Evolutionary conservation across 2,888 invertebrate genomes (phyloP), one percentile per base, ranked within the genome.

Genomic region (Luperina nickerlii): DNA sequence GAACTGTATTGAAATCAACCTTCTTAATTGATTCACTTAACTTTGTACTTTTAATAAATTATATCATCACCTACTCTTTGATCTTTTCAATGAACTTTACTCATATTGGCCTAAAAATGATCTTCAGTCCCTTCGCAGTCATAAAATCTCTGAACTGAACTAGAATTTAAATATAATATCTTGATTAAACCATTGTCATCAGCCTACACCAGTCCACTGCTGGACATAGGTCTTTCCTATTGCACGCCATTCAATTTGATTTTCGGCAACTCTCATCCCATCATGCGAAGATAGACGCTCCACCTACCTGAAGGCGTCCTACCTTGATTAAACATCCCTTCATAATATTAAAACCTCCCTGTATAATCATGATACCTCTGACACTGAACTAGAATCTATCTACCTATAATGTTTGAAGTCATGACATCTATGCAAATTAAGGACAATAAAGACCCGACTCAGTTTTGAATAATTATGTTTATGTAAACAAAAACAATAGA

Each of bases 401-500:
- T 18, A 3, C 24, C 48, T 24, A 68, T n/a, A n/a, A 20, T 27
- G 42, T 65, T 68, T 38, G 70, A 75, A 69, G 20, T 60, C 6
- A 42, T 69, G 66, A 48, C 24, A 67, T 70, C 24, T 63, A 79
- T 78, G 62, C 75, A 73, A 81, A 84, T 86, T 65, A 48, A 62
- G 60, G 5, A 63, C 62, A 54, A 18, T 45, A 54, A 66, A 70
- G 68, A 67, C 32, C 60, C 63, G 75, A 74, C 62, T 71, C 68
- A 42, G 57, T 65, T 71, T 73, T 51, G 27, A 54, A 68, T 15
- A 32, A 32, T 32, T 32, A 48, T 69, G 71, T 82, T 69, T 79
- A 62, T 63, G 67, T 81, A 87, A 87, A 87, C 85, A 86, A 81
- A 74, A 66, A 76, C 68, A 75, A 70, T 65, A 57, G 13, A 74